Percentiles rank a stretch among this genome's conserved stretches.
These are phyloP conservation scores for Reticulitermes speratus DNA, from an alignment of 1,140 invertebrate species.

Conservation along the genomic window DNA sequence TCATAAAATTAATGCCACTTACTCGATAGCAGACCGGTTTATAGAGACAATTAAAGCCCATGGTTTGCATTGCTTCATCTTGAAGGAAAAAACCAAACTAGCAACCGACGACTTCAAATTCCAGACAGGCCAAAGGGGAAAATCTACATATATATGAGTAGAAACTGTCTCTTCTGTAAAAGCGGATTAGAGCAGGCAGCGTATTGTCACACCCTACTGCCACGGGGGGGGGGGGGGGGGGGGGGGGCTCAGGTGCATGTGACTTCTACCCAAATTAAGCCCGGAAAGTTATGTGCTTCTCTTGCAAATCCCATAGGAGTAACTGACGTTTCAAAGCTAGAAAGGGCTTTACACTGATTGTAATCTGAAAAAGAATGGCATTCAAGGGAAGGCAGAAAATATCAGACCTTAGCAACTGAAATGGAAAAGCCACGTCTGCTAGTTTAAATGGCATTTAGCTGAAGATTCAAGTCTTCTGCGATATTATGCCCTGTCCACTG, in stretches of 20 bases:
- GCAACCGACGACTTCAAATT: background rate
- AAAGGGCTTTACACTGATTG: background rate
- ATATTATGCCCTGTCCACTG: no score
- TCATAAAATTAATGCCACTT: background rate
- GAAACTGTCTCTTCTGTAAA: background rate
- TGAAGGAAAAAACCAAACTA: background rate
- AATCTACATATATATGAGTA: background rate
- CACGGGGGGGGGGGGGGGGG: background rate
- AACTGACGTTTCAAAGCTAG: background rate
- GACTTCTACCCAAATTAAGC: conserved; percentile 12
- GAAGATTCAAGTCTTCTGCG: no score
- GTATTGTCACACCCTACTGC: background rate
- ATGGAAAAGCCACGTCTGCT: background rate
- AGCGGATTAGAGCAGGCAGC: background rate
- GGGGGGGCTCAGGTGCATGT: background rate
- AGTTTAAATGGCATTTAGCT: no score
- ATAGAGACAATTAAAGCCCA: background rate
- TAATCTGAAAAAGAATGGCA: background rate
- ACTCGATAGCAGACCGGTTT: background rate
- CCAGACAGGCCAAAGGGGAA: background rate
- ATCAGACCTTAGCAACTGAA: background rate
- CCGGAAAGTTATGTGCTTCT: background rate
- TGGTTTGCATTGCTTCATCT: background rate
- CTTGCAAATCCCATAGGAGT: background rate
- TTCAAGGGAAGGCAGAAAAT: background rate